Base-by-base conservation (phyloP, 1,140 invertebrate species). In the Brachionus rubens region DNA sequence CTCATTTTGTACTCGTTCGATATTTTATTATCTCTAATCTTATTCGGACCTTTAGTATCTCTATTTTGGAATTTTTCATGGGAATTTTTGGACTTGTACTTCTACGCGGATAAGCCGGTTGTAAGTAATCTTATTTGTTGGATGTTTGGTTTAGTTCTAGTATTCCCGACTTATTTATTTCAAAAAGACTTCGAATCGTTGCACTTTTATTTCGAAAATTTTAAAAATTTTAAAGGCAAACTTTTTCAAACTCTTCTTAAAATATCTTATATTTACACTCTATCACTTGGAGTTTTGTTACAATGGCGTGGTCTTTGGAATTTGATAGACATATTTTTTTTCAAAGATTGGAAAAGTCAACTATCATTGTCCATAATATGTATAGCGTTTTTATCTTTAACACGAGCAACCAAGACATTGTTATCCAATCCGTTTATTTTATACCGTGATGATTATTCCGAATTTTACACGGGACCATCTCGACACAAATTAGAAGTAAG, bases 291-390 rank as follows among this genome's bases (percentile, higher is more conserved):
- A 16, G 68, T 72, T 2, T 4, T 72, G n/a, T 16, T 54, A 10
- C 46, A 72, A 40, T 72, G 68, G 68, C 68, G 68, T 24, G 68
- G 68, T 40, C 48, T 72, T 3, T 72, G 68, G 68, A 72, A 72
- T 40, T 47, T 72, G 21, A 36, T 48, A 14, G 68, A 72, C 14
- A 72, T 72, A 19, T 72, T 36, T 48, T 48, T 72, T 26, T 41
- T 54, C 12, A 72, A 54, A 50, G 46, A 48, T 48, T 72, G 68
- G 68, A 48, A 72, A 47, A 72, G 46, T 36, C 68, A 72, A 41
- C 24, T 72, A 10, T 5, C 26, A 5, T 47, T 72, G 3, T 33
- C 46, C 12, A n/a, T 30, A 7, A 28, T 72, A 12, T 72, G 46
- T 43, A 33, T 72, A 16, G 28, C 26, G 1, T 72, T 72, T 54